A percentile compares a stretch with the other conserved stretches of the same genome.
Conservation (phyloP, 1,140 invertebrate species). For the Asobara japonica region DNA sequence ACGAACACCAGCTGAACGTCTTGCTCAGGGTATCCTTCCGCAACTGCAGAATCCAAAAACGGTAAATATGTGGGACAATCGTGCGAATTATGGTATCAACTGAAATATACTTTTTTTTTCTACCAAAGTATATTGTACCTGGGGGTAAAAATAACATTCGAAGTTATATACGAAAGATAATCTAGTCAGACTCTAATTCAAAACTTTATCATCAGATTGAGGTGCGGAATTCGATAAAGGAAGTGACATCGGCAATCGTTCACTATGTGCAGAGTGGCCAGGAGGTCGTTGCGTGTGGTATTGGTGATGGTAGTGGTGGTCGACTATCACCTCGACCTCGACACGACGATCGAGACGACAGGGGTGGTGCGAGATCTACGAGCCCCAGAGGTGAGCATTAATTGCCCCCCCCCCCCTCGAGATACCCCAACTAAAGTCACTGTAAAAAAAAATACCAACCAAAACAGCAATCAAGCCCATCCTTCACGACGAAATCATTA, state of each 20-base stretch:
- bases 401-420: constrained; percentile 24
- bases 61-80: too few relatives aligned
- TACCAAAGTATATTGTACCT: too few relatives aligned
- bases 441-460: constrained; percentile 46
- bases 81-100: too few relatives aligned
- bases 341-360: constrained; percentile 62
- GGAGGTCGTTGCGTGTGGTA: constrained; percentile 58
- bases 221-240: constrained; percentile 89
- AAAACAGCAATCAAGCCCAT: constrained; percentile 46
- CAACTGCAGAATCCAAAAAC: constrained; percentile 63
- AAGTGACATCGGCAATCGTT: constrained; percentile 92
- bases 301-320: constrained; percentile 37
- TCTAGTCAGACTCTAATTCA: too few relatives aligned
- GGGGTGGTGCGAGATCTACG: constrained; percentile 62
- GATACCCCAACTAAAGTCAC: constrained; percentile 35
- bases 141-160: too few relatives aligned
- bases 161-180: too few relatives aligned
- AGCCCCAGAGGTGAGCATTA: constrained; percentile 68
- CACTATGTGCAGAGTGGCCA: constrained; percentile 85
- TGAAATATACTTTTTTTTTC: too few relatives aligned
- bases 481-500: constrained; percentile 30
- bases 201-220: constrained; percentile 80
- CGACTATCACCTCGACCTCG: constrained; percentile 62
- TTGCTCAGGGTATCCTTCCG: constrained; percentile 67
- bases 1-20: constrained; percentile 84